These are phyloP conservation scores for Crossocerus cetratus DNA, from an alignment of 2,888 invertebrate species.

Conservation along the genomic window DNA sequence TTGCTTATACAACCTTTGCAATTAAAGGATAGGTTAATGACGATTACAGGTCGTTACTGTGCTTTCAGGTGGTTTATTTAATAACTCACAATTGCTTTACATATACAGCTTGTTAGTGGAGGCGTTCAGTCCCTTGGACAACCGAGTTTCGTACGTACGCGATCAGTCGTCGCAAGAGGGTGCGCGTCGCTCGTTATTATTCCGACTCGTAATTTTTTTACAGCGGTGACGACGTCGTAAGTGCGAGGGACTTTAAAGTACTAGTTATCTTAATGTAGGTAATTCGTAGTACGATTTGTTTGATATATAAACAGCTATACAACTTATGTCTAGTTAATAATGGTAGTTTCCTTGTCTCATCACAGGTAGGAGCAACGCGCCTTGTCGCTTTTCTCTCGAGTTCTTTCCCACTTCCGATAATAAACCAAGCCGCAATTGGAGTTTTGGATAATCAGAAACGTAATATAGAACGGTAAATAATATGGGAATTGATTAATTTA, in stretches of 20 bases:
- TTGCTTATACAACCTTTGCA: too few relatives aligned
- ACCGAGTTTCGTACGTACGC: not conserved
- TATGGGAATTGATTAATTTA: too few relatives aligned
- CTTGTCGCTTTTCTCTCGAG: not conserved
- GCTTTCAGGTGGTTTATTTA: slow-evolving; percentile 56
- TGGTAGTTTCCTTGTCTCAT: slow-evolving; percentile 5
- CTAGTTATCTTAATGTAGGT: slow-evolving; percentile 39
- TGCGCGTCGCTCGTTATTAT: slow-evolving; percentile 2
- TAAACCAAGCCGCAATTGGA: too few relatives aligned
- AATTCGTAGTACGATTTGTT: slow-evolving; percentile 36
- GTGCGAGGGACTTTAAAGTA: slow-evolving; percentile 50
- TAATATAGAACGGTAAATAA: too few relatives aligned
- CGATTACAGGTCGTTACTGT: too few relatives aligned
- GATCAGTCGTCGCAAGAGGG: not conserved
- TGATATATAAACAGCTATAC: slow-evolving; percentile 63
- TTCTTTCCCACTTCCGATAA: not conserved
- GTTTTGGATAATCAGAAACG: too few relatives aligned
- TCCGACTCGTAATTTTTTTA: slow-evolving; percentile 36
- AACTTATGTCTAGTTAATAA: slow-evolving; percentile 54
- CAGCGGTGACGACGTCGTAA: slow-evolving; percentile 47
- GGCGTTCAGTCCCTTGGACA: slow-evolving; percentile 14
- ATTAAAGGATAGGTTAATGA: too few relatives aligned
- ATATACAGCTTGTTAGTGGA: slow-evolving; percentile 57
- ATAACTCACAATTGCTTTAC: slow-evolving; percentile 63
- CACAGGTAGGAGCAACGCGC: slow-evolving; percentile 22